A percentile compares a stretch with the other conserved stretches of the same genome.
phyloP scores from a whole-genome alignment of 92 coral and sea anemone genomes.

The Phenganax subtilis region DNA sequence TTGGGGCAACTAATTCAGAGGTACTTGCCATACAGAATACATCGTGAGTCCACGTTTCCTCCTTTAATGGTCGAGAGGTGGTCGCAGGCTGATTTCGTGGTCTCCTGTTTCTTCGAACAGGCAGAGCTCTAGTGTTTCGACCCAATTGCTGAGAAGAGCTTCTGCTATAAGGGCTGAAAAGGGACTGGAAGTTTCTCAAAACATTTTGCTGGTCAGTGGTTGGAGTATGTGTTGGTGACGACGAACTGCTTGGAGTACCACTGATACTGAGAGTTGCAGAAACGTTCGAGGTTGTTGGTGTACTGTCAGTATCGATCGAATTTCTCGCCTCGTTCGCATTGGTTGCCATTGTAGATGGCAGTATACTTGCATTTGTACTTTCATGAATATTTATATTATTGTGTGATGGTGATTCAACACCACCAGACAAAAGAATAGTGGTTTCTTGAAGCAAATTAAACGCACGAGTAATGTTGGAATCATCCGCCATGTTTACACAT shows the following conservation, averaged over 20 bases:
- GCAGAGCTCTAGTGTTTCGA: neutral
- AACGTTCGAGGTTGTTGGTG: no score
- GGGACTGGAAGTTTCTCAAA: neutral
- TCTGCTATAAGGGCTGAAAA: neutral
- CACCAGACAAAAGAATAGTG: neutral
- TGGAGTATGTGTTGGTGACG: no score
- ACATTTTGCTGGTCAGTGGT: neutral
- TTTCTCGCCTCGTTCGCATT: no score
- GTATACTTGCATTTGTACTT: no score
- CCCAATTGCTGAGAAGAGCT: neutral
- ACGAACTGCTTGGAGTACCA: no score
- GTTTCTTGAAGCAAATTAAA: neutral
- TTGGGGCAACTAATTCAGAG: neutral
- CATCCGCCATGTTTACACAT: slow-evolving; percentile 1
- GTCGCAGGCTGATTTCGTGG: neutral
- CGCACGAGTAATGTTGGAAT: neutral
- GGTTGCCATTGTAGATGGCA: no score
- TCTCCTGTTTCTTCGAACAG: neutral
- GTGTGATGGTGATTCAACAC: no score
- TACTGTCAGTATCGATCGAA: no score
- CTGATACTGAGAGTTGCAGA: no score
- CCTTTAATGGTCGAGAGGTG: neutral
- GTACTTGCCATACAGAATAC: neutral
- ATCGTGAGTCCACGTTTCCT: no score
- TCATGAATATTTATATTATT: no score